phyloP scores from a whole-genome alignment of 2,113 vertebrate species.

The Zapus hudsonius region DNA sequence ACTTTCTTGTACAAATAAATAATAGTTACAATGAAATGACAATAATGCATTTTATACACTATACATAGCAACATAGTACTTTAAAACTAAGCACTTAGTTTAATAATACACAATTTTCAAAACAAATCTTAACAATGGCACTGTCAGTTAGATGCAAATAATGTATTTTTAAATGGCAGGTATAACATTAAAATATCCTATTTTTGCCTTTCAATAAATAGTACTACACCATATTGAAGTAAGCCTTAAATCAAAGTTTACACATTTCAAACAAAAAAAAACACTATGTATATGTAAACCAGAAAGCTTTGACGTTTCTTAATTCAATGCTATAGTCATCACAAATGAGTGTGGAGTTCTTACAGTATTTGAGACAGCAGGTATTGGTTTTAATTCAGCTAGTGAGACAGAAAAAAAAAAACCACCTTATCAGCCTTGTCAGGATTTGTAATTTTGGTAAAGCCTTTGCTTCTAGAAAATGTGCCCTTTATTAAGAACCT shows the following conservation, averaged over 20 bases:
- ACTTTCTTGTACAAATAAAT: slow-evolving; percentile 89
- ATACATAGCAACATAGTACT: slow-evolving; percentile 90
- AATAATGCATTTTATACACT: slow-evolving; percentile 88
- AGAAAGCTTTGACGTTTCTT: slow-evolving; percentile 72
- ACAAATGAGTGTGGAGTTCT: slow-evolving; percentile 67
- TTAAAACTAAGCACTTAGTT: slow-evolving; percentile 87
- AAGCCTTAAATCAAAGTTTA: slow-evolving; percentile 81
- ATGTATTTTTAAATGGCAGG: slow-evolving; percentile 87
- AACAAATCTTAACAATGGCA: slow-evolving; percentile 87
- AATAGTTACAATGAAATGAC: slow-evolving; percentile 89
- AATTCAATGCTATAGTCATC: slow-evolving; percentile 70
- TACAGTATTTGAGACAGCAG: slow-evolving; percentile 65
- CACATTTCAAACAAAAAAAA: slow-evolving; percentile 80
- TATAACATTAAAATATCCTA: too few species aligned
- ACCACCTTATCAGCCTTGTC: neutral
- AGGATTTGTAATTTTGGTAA: slow-evolving; percentile 49
- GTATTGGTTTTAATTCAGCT: slow-evolving; percentile 46
- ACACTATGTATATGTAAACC: slow-evolving; percentile 66
- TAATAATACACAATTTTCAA: slow-evolving; percentile 83
- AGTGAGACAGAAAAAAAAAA: neutral
- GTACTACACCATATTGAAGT: slow-evolving; percentile 79
- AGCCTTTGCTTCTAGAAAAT: neutral
- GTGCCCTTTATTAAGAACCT: slow-evolving; percentile 50
- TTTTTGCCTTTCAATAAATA: slow-evolving; percentile 88
- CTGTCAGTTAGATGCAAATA: slow-evolving; percentile 88